phyloP scores from a whole-genome alignment of 2,797 vertebrate genomes.

The Sebastes steindachneri region DNA sequence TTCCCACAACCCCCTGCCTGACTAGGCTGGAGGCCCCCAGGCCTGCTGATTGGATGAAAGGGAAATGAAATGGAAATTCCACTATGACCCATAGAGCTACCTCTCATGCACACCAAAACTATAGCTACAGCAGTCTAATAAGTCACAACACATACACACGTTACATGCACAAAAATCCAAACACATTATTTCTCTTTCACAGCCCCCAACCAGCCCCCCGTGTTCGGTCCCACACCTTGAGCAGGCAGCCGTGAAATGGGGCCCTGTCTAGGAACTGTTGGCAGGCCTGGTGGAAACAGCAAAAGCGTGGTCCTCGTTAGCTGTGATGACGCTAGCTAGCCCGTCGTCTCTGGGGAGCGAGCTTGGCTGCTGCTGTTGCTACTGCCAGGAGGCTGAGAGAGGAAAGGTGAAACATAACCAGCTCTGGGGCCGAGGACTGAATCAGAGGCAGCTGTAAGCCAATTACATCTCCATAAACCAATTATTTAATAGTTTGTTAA shows the following conservation, averaged over 20 bases:
- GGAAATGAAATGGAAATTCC: constrained; percentile 66
- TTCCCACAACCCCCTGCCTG: constrained; percentile 72
- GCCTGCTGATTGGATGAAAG: constrained; percentile 61
- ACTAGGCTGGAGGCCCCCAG: constrained; percentile 42
- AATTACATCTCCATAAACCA: constrained; percentile 24
- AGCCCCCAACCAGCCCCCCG: constrained; percentile 47
- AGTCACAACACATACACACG: constrained; percentile 18
- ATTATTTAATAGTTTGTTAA: constrained; percentile 32
- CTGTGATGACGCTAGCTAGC: constrained; percentile 60
- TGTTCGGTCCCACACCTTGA: constrained; percentile 68
- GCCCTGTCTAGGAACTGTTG: constrained; percentile 69
- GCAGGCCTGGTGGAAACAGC: constrained; percentile 72
- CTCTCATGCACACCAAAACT: constrained; percentile 23
- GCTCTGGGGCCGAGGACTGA: constrained; percentile 30
- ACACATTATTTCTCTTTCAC: constrained; percentile 60
- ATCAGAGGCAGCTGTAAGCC: constrained; percentile 19
- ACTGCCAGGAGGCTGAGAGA: constrained; percentile 43
- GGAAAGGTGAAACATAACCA: constrained; percentile 51
- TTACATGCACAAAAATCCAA: constrained; percentile 38
- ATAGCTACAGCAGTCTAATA: constrained; percentile 38
- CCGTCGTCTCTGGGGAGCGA: constrained; percentile 36
- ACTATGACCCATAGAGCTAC: constrained; percentile 32
- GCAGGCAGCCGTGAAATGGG: constrained; percentile 73
- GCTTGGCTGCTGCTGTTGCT: constrained; percentile 62
- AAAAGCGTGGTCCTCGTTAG: constrained; percentile 76